Evolutionary conservation across 2,113 vertebrate species (phyloP).

Genomic region (Heterotis niloticus): DNA sequence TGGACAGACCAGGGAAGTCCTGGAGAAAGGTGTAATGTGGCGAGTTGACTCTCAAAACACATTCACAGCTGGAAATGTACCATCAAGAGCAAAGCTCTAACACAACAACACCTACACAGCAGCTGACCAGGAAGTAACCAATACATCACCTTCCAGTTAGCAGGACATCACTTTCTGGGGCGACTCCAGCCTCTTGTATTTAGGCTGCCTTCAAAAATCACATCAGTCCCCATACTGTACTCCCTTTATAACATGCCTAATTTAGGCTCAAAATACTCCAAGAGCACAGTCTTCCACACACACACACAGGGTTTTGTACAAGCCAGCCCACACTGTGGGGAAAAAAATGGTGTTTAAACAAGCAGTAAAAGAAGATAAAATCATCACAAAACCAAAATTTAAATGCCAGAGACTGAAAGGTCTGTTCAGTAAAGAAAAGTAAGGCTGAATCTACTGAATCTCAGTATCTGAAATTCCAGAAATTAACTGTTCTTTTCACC

Average conservation of each 20-base stretch:
- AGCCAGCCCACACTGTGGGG: slow-evolving; percentile 5
- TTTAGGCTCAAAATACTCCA: slow-evolving; percentile 32
- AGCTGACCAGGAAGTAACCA: not conserved
- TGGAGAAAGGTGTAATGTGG: no score
- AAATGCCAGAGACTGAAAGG: slow-evolving; percentile 32
- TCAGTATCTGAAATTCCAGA: slow-evolving; percentile 39
- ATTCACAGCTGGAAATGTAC: not conserved
- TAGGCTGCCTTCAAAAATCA: not conserved
- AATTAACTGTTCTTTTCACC: slow-evolving; percentile 29
- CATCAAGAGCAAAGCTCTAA: not conserved
- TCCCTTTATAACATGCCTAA: slow-evolving; percentile 27
- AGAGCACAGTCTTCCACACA: not conserved
- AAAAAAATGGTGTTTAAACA: slow-evolving; percentile 29
- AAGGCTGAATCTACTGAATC: slow-evolving; percentile 11
- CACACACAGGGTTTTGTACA: not conserved
- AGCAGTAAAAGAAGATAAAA: slow-evolving; percentile 30
- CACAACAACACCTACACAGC: not conserved
- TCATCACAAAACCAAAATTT: slow-evolving; percentile 20
- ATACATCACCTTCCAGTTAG: not conserved
- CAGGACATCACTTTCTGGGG: not conserved
- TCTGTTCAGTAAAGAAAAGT: not conserved
- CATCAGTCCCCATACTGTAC: slow-evolving; percentile 23
- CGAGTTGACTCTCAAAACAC: not conserved
- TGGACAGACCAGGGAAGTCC: no score
- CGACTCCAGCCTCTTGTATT: not conserved